phyloP scores from a whole-genome alignment of 2,888 invertebrate species.

The Hecatera dysodea region DNA sequence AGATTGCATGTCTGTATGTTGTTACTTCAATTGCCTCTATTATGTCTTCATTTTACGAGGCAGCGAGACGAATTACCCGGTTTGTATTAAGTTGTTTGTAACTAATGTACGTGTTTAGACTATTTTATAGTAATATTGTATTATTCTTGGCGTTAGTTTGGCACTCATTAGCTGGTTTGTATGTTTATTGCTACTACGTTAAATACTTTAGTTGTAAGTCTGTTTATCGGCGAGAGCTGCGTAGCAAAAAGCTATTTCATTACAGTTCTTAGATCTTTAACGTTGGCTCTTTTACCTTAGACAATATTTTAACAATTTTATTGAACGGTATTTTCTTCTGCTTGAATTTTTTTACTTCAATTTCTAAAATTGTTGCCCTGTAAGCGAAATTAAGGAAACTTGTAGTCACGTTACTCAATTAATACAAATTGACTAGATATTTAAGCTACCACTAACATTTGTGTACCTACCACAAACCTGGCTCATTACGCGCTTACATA shows the following conservation, averaged over 20 bases:
- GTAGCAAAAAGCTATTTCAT: neutral
- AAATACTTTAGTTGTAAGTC: constrained; percentile 11
- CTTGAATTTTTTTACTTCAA: neutral
- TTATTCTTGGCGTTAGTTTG: constrained; percentile 50
- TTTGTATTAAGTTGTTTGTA: constrained; percentile 61
- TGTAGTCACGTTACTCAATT: constrained; percentile 2
- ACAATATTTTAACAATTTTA: neutral
- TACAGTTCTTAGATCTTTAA: neutral
- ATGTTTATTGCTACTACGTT: constrained; percentile 27
- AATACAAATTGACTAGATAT: constrained; percentile 7
- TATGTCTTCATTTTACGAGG: constrained; percentile 81
- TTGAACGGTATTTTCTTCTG: neutral
- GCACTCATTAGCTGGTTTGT: constrained; percentile 48
- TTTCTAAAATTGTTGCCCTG: neutral
- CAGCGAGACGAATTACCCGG: constrained; percentile 68
- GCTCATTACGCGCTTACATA: constrained; percentile 45
- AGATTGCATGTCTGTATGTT: constrained; percentile 74
- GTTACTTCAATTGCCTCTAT: constrained; percentile 78
- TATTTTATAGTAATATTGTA: constrained; percentile 58
- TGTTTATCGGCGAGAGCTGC: neutral
- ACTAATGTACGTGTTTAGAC: constrained; percentile 58
- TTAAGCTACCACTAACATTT: constrained; percentile 21
- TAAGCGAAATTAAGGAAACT: constrained; percentile 21
- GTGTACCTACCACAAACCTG: constrained; percentile 27
- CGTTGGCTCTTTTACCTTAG: neutral